Percentiles rank a stretch among this genome's conserved stretches.
These are phyloP conservation scores for Irena cyanogastra DNA, from an alignment of 2,113 vertebrate species.

Conservation along the genomic window DNA sequence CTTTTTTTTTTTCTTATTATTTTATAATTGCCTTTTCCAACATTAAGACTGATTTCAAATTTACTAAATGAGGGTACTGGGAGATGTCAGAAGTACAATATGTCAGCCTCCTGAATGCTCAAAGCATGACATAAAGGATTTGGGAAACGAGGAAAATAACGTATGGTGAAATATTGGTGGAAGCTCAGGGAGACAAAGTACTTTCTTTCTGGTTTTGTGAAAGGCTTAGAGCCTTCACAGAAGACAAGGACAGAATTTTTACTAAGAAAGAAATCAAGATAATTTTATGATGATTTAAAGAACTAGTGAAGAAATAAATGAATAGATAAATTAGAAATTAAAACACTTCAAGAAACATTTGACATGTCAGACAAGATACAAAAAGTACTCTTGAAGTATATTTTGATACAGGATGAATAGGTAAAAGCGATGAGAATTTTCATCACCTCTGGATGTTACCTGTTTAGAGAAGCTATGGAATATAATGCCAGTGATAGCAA, in stretches of 20 bases:
- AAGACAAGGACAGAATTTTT: not conserved
- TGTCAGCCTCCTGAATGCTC: not conserved
- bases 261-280: not conserved
- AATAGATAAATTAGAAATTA: not conserved
- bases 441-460: not conserved
- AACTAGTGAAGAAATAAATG: not conserved
- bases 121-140: not conserved
- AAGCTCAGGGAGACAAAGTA: not conserved
- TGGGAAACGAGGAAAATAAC: not conserved
- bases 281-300: not conserved
- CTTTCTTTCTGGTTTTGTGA: not conserved
- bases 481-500: not conserved
- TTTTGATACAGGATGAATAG: not conserved
- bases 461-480: not conserved
- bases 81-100: not conserved
- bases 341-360: not conserved
- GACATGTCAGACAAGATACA: not conserved
- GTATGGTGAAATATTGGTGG: not conserved
- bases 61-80: not conserved
- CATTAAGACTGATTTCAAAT: not conserved
- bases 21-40: not conserved
- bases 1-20: not conserved
- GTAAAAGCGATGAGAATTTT: not conserved
- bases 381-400: not conserved
- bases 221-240: not conserved